These are phyloP conservation scores for Meloidogyne floridensis DNA, from an alignment of 1,140 invertebrate genomes.

Conservation along the genomic window DNA sequence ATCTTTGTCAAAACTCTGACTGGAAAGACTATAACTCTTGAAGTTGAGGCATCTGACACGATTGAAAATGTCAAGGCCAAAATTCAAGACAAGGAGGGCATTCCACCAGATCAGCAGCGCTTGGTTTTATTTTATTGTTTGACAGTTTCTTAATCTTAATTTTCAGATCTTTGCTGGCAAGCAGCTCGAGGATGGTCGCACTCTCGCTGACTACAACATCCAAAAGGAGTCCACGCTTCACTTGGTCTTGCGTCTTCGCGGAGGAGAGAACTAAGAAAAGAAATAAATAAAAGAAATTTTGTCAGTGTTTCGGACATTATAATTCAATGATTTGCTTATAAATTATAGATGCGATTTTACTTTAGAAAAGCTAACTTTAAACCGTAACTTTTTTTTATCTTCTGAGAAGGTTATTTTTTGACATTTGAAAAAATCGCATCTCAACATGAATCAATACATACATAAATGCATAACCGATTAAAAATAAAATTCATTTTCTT, in stretches of 20 bases:
- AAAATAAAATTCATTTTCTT: no score
- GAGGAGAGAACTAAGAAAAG: conserved; percentile 67
- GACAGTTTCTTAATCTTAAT: not conserved
- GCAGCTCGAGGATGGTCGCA: conserved; percentile 33
- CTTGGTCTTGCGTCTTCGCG: conserved; percentile 74
- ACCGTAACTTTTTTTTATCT: no score
- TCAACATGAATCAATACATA: no score
- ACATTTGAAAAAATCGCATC: no score
- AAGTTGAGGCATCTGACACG: conserved; percentile 68
- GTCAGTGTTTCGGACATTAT: no score
- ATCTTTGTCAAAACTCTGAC: conserved; percentile 69
- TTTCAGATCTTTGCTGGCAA: conserved; percentile 43
- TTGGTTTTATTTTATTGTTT: conserved; percentile 57
- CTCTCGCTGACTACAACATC: conserved; percentile 66
- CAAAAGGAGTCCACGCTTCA: conserved; percentile 72
- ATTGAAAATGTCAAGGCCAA: conserved; percentile 68
- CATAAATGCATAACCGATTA: no score
- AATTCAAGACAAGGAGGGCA: conserved; percentile 68
- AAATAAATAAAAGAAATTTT: no score
- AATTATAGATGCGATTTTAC: no score
- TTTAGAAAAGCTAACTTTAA: no score
- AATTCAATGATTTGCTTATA: no score
- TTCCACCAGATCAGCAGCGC: conserved; percentile 41
- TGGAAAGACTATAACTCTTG: conserved; percentile 70
- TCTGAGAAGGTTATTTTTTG: no score